Evolutionary conservation across 2,113 vertebrate species (phyloP), one percentile per base, ranked within the genome.

Genomic region (Sardina pilchardus): DNA sequence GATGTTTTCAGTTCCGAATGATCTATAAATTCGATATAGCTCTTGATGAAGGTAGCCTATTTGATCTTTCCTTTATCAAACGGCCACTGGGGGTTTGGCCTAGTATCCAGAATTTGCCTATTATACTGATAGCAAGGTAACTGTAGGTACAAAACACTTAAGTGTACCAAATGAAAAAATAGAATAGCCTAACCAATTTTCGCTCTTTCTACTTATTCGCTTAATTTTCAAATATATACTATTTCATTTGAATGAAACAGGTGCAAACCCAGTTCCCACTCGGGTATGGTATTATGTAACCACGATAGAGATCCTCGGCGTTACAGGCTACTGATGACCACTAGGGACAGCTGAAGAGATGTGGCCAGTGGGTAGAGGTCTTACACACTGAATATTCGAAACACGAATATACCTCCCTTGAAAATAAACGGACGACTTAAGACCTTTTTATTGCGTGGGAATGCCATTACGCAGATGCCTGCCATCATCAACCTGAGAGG

Each of bases 271-370:
- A 34, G 26, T 75, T 34, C 7, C 7, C 6, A 36, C 10, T 78
- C 30, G 71, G 26, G 26, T 67, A 67, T 10, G 71, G 71, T 78
- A 78, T 78, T 78, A 78, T 78, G 71, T 78, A 78, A 78, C 30
- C 30, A 16, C 71, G 10, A 36, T 78, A 36, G 30, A 16, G 34
- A 34, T 78, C 71, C 71, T 6, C 5, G 16, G 26, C 26, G 30
- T 36, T 78, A 12, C 39, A 14, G 12, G 6, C 10, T 30, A 67
- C 63, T 78, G 26, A 36, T 78, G 10, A 78, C 71, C 71, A 34
- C 71, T 78, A 78, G 26, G 30, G 71, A 36, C 71, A 36, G 36
- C 26, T 78, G 14, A 34, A 78, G 14, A 36, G 26, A 78, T 17
- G 30, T 78, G 30, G 0, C 63, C 63, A n/a, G 19, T 59, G 19